A percentile compares a stretch with the other conserved stretches of the same genome.
These are phyloP conservation scores for Cheilosia soror DNA, from an alignment of 2,888 invertebrate genomes.

Conservation along the genomic window DNA sequence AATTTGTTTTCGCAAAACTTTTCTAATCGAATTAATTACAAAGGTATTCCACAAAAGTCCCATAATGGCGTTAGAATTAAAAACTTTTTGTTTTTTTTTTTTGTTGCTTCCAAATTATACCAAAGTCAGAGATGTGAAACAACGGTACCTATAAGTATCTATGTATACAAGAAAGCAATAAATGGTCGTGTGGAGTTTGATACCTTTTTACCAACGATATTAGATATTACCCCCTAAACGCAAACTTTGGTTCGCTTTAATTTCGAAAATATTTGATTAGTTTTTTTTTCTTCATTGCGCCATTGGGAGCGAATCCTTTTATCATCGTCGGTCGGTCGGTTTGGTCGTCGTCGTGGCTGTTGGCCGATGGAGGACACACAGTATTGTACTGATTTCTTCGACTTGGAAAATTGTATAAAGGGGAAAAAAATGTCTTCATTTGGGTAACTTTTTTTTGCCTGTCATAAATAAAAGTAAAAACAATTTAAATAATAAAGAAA, in stretches of 20 bases:
- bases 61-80: constrained; percentile 34
- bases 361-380: not conserved
- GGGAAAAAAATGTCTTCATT: constrained; percentile 19
- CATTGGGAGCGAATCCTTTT: constrained; percentile 47
- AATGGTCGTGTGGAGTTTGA: constrained; percentile 9
- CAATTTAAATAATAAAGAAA: constrained; percentile 7
- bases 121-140: too few species aligned
- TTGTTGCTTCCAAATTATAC: constrained; percentile 20
- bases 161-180: not conserved
- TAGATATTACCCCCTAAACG: constrained; percentile 6
- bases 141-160: not conserved
- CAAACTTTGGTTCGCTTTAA: constrained; percentile 46
- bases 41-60: constrained; percentile 28
- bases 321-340: constrained; percentile 7
- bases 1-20: constrained; percentile 66
- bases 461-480: constrained; percentile 45
- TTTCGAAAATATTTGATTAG: constrained; percentile 60
- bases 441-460: constrained; percentile 17
- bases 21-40: constrained; percentile 69
- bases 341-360: too few species aligned
- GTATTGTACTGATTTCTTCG: too few species aligned
- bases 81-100: constrained; percentile 40
- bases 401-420: too few species aligned
- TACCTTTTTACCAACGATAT: constrained; percentile 25
- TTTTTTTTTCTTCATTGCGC: constrained; percentile 18